Evolutionary conservation across 1,140 invertebrate species (phyloP).

Genomic region (Melanaphis sacchari): DNA sequence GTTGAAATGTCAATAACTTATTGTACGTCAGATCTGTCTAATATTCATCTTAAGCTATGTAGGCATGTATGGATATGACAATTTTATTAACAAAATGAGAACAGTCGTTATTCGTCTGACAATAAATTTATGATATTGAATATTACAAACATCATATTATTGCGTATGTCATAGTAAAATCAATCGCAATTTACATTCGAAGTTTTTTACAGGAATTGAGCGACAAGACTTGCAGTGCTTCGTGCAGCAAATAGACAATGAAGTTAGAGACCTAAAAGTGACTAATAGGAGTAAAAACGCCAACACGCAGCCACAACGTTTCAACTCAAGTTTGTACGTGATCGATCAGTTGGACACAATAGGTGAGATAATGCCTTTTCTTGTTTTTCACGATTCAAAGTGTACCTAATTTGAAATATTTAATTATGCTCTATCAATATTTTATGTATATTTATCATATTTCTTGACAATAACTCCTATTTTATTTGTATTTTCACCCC

Average conservation of each 20-base stretch:
- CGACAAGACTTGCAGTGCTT: background rate
- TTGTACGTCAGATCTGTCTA: no score
- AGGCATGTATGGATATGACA: no score
- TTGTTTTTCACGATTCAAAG: no score
- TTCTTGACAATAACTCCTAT: background rate
- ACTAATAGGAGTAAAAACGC: background rate
- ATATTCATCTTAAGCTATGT: no score
- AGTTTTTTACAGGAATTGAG: background rate
- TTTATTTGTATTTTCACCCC: background rate
- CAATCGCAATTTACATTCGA: background rate
- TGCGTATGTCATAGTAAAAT: background rate
- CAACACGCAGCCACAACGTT: conserved; percentile 10
- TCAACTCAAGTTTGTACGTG: conserved; percentile 28
- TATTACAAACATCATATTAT: background rate
- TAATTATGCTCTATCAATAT: background rate
- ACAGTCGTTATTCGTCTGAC: no score
- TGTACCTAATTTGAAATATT: background rate
- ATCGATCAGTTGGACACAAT: conserved; percentile 1
- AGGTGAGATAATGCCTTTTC: background rate
- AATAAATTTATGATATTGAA: background rate
- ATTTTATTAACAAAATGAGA: no score
- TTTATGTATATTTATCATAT: background rate
- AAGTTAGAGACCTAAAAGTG: background rate
- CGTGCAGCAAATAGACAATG: conserved; percentile 22
- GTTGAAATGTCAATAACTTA: no score